Conservation (phyloP, 2,797 vertebrate genomes). For the Buceros bicornis region DNA sequence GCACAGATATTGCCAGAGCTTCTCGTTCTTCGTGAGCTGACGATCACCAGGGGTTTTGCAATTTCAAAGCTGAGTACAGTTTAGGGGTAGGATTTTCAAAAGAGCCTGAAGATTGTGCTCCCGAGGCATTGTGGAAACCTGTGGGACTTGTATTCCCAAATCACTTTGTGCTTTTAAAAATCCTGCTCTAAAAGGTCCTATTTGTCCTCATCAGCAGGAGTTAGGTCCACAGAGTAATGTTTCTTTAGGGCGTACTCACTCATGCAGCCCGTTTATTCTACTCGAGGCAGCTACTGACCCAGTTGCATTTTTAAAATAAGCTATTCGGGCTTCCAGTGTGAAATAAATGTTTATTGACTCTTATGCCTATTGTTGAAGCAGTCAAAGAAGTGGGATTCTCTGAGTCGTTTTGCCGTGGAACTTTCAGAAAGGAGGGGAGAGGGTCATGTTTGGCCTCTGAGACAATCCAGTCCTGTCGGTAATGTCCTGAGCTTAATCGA, state of each 20-base stretch:
- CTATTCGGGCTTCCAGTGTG: not conserved
- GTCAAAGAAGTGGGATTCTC: not conserved
- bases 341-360: constrained; percentile 26
- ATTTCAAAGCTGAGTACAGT: not conserved
- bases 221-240: not conserved
- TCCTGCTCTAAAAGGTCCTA: constrained; percentile 30
- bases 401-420: not conserved
- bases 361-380: not conserved
- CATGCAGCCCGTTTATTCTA: constrained; percentile 20
- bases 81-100: constrained; percentile 12
- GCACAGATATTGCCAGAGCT: not conserved
- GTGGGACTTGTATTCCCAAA: constrained; percentile 27
- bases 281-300: constrained; percentile 72
- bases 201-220: constrained; percentile 58
- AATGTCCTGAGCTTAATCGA: not conserved
- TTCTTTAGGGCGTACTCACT: constrained; percentile 42
- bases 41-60: not conserved
- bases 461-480: not conserved
- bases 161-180: constrained; percentile 39
- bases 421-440: not conserved
- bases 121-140: not conserved
- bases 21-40: not conserved
- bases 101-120: constrained; percentile 10
- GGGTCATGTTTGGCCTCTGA: not conserved
- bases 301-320: constrained; percentile 66